Base-by-base conservation (phyloP, 2,797 vertebrate genomes). In the Alectoris magna region DNA sequence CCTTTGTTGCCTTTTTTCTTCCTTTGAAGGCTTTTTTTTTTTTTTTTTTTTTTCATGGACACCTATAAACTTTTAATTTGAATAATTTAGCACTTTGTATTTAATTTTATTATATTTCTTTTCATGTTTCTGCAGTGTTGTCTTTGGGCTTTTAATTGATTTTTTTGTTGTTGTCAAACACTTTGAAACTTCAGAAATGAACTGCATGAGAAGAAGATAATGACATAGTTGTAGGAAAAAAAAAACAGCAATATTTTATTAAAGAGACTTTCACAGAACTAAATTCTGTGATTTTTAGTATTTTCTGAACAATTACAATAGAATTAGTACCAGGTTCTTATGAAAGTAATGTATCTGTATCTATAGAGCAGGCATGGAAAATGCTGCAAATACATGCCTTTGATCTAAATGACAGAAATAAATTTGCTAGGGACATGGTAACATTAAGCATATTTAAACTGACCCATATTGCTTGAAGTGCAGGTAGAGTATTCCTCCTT, bases 361-460 rank as follows among this genome's bases (percentile, higher is more conserved):
- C 69, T 95, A 31, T 87, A 53, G 68, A 96, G 51, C 87, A 90
- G 48, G 79, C 73, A 0, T 92, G 59, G 72, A 95, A 95, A 97
- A 95, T 90, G 27, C 53, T 95, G 90, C 82, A 97, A 96, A 93
- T 84, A 76, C 43, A 90, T 84, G 64, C 36, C 94, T 97, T 97
- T 96, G 96, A 97, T 96, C 95, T 96, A 95, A 98, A 94, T 92
- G 92, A 96, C 95, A 97, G 92, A 96, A 97, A 95, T 95, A 94
- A 96, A 96, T 96, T 97, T 91, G 51, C 88, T 63, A 84, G 72
- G 90, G 95, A 88, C 88, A 94, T 3, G 64, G 89, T 87, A 87
- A 64, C 88, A 88, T 95, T 96, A 96, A 93, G 89, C 72, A 74
- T 58, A 17, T 97, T 97, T 95, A 92, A 97, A 96, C 31, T 95